Conservation (phyloP, 2,888 invertebrate species). For the Galerucella nymphaeae region DNA sequence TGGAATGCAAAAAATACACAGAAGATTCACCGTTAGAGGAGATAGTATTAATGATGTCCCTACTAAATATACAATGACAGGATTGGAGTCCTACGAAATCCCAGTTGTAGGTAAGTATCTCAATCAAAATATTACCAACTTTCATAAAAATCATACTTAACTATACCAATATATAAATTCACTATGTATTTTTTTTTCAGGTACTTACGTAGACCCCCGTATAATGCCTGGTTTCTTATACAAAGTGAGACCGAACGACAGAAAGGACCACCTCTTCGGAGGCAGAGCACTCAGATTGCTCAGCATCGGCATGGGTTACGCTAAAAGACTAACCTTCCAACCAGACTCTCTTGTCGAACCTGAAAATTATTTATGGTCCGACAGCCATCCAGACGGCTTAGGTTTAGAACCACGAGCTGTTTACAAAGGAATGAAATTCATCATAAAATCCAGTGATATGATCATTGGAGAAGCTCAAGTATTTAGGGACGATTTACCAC, state of each 20-base stretch:
- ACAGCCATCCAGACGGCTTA: constrained; percentile 78
- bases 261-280: constrained; percentile 73
- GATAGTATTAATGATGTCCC: constrained; percentile 74
- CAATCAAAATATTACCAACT: no score
- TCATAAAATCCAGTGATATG: constrained; percentile 70
- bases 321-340: constrained; percentile 79
- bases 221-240: constrained; percentile 80
- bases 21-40: constrained; percentile 73
- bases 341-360: constrained; percentile 71
- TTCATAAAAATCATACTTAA: no score
- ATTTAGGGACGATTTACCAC: constrained; percentile 75
- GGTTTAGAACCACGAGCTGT: constrained; percentile 77
- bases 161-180: no score
- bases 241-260: constrained; percentile 75
- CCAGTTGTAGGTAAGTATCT: constrained; percentile 74
- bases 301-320: constrained; percentile 80
- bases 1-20: constrained; percentile 72
- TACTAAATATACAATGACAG: constrained; percentile 74
- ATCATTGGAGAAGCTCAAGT: constrained; percentile 75
- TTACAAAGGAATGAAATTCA: constrained; percentile 74
- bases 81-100: constrained; percentile 75
- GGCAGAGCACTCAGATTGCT: constrained; percentile 73
- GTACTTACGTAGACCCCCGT: constrained; percentile 79
- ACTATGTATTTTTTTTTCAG: constrained; percentile 38
- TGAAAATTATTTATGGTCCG: constrained; percentile 82